Evolutionary conservation across 2,888 invertebrate species (phyloP).

Genomic region (Agrochola lychnidis): DNA sequence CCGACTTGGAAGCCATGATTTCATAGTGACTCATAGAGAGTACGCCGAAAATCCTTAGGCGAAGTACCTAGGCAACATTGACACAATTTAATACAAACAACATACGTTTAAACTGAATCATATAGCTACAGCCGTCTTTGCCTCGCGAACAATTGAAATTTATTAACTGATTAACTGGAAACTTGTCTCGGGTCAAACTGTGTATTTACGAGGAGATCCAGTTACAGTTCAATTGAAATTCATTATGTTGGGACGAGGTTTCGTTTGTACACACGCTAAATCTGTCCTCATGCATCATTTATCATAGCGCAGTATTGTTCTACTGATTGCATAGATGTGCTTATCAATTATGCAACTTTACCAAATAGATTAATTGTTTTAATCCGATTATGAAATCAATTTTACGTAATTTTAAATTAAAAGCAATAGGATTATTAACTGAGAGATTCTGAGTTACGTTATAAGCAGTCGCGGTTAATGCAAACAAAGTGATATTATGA

Average conservation of each 20-base stretch:
- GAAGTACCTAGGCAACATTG: slow-evolving; percentile 71
- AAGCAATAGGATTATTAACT: background rate
- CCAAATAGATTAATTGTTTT: slow-evolving; percentile 26
- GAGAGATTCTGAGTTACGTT: slow-evolving; percentile 16
- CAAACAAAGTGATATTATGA: slow-evolving; percentile 44
- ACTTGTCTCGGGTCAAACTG: slow-evolving; percentile 75
- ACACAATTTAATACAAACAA: slow-evolving; percentile 72
- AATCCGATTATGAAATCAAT: slow-evolving; percentile 35
- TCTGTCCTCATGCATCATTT: slow-evolving; percentile 32
- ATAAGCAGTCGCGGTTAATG: slow-evolving; percentile 26
- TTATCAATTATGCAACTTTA: slow-evolving; percentile 39
- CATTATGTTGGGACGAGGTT: slow-evolving; percentile 63
- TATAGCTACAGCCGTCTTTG: slow-evolving; percentile 65
- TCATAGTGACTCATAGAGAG: slow-evolving; percentile 77
- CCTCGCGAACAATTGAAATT: slow-evolving; percentile 80
- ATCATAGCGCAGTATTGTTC: slow-evolving; percentile 23
- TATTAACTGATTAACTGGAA: slow-evolving; percentile 80
- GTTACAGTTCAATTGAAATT: slow-evolving; percentile 74
- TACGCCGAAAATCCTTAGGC: slow-evolving; percentile 73
- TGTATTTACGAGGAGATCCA: slow-evolving; percentile 73
- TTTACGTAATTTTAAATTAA: slow-evolving; percentile 25
- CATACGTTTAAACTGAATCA: slow-evolving; percentile 73
- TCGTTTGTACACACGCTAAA: slow-evolving; percentile 31
- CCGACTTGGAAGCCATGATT: slow-evolving; percentile 70
- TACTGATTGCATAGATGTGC: slow-evolving; percentile 14